A percentile compares a stretch with the other conserved stretches of the same genome.
Evolutionary conservation across 2,797 vertebrate species (phyloP).

Genomic region (Pseudochirops cupreus): DNA sequence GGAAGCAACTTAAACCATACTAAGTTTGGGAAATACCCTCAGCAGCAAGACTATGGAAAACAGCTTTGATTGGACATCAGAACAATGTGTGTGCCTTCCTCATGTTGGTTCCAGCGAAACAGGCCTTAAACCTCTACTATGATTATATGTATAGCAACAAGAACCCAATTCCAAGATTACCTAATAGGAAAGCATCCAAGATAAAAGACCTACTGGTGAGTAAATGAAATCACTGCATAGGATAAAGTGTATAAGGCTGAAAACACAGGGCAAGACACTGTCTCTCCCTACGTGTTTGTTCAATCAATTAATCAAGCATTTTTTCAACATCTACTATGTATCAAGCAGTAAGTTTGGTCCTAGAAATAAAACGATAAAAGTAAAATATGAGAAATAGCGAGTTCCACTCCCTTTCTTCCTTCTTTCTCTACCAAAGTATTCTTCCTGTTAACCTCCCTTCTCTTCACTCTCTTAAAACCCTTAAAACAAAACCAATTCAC

Average conservation of each 20-base stretch:
- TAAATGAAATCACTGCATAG: neutral
- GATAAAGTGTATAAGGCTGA: neutral
- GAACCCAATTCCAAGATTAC: neutral
- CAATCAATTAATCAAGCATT: neutral
- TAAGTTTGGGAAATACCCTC: neutral
- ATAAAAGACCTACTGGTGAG: neutral
- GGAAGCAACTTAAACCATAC: neutral
- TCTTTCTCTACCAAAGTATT: neutral
- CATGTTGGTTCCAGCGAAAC: neutral
- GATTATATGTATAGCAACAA: neutral
- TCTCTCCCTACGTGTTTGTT: neutral
- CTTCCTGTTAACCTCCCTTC: neutral
- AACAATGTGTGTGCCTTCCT: neutral
- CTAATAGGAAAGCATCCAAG: neutral
- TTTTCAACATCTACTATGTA: neutral
- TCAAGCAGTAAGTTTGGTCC: neutral
- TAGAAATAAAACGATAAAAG: neutral
- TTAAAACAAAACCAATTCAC: constrained; percentile 12
- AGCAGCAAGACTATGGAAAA: neutral
- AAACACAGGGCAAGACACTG: neutral
- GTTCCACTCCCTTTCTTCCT: neutral
- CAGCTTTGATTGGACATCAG: neutral
- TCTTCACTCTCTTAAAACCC: neutral
- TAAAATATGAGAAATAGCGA: neutral
- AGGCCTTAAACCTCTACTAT: neutral